Conservation (phyloP, 1,140 invertebrate species). For the Acyrthosiphon pisum region DNA sequence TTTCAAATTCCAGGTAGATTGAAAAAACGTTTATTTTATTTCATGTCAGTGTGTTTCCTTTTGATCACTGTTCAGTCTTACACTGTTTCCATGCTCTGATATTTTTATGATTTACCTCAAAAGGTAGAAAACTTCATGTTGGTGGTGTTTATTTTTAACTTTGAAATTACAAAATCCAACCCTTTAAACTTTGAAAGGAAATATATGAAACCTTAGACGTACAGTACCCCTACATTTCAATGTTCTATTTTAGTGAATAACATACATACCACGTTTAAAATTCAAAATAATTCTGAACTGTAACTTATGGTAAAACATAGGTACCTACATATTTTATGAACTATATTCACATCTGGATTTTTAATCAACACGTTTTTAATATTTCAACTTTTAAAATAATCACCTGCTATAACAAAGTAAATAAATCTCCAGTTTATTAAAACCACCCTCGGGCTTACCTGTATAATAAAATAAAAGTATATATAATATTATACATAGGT, state of each 20-base stretch:
- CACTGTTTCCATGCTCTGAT: background rate
- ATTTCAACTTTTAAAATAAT: conserved; percentile 15
- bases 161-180: background rate
- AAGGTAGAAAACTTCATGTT: background rate
- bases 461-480: conserved; percentile 2
- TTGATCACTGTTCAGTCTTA: background rate
- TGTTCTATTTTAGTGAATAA: background rate
- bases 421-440: conserved; percentile 11
- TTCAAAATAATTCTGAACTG: background rate
- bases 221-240: background rate
- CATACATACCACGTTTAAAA: background rate
- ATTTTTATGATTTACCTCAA: background rate
- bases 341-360: background rate
- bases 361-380: conserved; percentile 8
- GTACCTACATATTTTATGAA: background rate
- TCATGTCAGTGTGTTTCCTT: background rate
- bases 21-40: background rate
- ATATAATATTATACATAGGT: background rate
- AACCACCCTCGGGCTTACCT: background rate
- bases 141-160: background rate
- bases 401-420: background rate
- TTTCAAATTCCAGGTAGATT: background rate
- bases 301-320: background rate
- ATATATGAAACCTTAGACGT: background rate
- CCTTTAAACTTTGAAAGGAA: background rate